Conservation (phyloP, 2,113 vertebrate species). For the Glaucomys volans region DNA sequence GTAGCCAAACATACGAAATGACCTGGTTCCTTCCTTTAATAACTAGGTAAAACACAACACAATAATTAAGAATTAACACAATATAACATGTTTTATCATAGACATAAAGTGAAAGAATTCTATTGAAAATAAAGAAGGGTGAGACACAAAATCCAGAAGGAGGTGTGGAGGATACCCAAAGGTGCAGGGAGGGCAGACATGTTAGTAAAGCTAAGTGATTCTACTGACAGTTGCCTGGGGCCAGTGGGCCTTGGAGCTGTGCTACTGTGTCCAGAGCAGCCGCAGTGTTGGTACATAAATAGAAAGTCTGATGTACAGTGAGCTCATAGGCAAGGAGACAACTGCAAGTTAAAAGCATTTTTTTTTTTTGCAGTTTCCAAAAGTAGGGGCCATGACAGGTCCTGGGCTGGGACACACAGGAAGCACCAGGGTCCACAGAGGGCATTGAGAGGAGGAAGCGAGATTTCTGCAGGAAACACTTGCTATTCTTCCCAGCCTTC, state of each 20-base stretch:
- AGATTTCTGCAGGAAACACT: not conserved
- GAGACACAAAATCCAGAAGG: not conserved
- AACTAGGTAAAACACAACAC: not conserved
- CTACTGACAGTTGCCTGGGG: fast-evolving
- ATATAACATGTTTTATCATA: not conserved
- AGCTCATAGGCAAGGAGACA: not conserved
- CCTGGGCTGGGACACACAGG: fast-evolving
- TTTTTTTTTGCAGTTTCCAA: not conserved
- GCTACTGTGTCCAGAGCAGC: not conserved
- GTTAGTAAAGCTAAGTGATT: not conserved
- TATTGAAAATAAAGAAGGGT: not conserved
- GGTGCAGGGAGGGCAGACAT: not conserved
- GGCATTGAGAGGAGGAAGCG: not conserved
- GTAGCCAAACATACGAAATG: fast-evolving
- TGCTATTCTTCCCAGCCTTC: too few relatives aligned
- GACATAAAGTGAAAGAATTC: fast-evolving
- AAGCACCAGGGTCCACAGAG: too few relatives aligned
- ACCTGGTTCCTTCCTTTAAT: not conserved
- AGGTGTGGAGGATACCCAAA: fast-evolving
- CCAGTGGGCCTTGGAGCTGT: fast-evolving
- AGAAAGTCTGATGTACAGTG: not conserved
- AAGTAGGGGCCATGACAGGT: fast-evolving
- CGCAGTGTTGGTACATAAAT: not conserved
- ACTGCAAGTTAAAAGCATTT: not conserved
- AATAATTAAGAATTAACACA: fast-evolving